phyloP scores from a whole-genome alignment of 2,888 invertebrate species.

The Blastobasis lacticolella region DNA sequence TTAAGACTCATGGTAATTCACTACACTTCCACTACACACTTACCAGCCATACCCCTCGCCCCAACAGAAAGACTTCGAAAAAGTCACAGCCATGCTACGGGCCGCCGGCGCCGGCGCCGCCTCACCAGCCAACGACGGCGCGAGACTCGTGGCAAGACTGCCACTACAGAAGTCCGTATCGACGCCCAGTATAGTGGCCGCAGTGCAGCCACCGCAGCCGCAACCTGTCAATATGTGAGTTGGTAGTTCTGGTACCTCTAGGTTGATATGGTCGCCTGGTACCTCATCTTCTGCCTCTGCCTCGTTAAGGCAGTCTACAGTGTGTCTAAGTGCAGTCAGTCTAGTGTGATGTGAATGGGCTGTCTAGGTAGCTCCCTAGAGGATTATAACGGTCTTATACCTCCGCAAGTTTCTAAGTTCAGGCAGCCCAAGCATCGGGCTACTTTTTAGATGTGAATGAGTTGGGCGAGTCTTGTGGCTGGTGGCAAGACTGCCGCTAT shows the following conservation, averaged over 20 bases:
- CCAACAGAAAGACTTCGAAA: constrained; percentile 81
- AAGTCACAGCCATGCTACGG: constrained; percentile 67
- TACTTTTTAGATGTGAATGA: too few species aligned
- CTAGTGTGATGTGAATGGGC: too few species aligned
- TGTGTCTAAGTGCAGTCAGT: too few species aligned
- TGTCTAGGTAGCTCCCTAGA: too few species aligned
- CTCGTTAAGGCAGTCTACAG: too few species aligned
- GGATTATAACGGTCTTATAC: too few species aligned
- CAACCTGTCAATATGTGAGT: constrained; percentile 50
- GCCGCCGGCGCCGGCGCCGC: constrained; percentile 56
- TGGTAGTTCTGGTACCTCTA: too few species aligned
- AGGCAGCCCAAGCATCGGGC: too few species aligned
- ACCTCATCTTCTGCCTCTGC: neutral
- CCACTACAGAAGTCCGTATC: constrained; percentile 93
- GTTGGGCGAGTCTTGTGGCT: too few species aligned
- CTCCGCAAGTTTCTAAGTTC: too few species aligned
- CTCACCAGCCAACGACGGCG: constrained; percentile 31
- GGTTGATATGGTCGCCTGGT: neutral
- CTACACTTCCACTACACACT: too few species aligned
- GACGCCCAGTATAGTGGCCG: constrained; percentile 89
- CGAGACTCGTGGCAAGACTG: constrained; percentile 67
- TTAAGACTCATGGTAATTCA: too few species aligned
- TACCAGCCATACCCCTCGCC: neutral
- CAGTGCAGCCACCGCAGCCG: constrained; percentile 52
- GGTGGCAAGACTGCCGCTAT: constrained; percentile 80